A percentile compares a stretch with the other conserved stretches of the same genome.
Conservation (phyloP, 2,888 invertebrate genomes). For the Temnothorax unifasciatus region DNA sequence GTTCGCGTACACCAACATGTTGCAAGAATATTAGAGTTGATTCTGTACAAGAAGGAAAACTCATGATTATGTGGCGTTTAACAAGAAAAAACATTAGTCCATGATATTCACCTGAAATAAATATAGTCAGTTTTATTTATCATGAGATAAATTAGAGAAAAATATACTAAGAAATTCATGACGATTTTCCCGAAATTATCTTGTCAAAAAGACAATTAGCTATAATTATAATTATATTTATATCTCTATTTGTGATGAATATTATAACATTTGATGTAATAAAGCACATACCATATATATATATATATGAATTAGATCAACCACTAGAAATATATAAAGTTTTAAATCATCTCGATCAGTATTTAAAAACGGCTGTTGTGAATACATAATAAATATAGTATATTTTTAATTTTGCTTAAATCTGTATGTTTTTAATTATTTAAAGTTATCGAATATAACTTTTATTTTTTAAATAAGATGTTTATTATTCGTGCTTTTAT, state of each 20-base stretch:
- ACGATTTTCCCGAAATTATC: neutral
- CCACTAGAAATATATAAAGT: neutral
- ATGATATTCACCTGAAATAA: neutral
- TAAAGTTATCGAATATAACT: neutral
- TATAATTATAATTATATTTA: too few relatives aligned
- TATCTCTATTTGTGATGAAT: too few relatives aligned
- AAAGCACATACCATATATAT: neutral
- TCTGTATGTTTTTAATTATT: neutral
- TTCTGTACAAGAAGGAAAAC: neutral
- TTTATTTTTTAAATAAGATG: neutral
- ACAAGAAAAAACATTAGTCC: neutral
- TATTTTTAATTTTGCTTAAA: neutral
- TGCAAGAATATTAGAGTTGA: neutral
- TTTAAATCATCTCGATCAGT: neutral
- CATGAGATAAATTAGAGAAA: neutral
- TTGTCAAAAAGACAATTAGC: neutral
- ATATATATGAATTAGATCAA: neutral
- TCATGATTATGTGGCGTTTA: slow-evolving; percentile 2
- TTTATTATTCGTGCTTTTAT: neutral
- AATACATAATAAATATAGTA: neutral
- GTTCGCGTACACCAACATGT: neutral
- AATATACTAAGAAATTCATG: neutral
- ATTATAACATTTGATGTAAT: too few relatives aligned
- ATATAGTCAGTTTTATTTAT: neutral
- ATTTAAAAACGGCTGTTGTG: neutral